Evolutionary conservation across 2,888 invertebrate genomes (phyloP).

Genomic region (Baronia brevicornis): DNA sequence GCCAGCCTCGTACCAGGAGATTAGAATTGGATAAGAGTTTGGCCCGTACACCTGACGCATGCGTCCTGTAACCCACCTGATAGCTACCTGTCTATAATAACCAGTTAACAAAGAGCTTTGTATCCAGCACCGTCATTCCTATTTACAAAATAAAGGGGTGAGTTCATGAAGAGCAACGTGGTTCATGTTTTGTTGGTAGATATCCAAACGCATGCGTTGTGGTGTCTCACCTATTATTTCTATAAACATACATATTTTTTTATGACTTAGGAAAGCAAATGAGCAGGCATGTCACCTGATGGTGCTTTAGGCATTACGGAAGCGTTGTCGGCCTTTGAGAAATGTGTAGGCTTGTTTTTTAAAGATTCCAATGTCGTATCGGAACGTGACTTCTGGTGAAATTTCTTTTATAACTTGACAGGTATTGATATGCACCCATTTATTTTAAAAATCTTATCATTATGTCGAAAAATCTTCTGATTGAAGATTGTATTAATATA

Average conservation of each 20-base stretch:
- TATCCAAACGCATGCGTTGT: slow-evolving; percentile 25
- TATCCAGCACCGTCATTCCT: slow-evolving; percentile 21
- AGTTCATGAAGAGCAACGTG: slow-evolving; percentile 18
- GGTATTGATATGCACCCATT: too few species aligned
- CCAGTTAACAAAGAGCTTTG: slow-evolving; percentile 35
- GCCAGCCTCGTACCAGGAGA: slow-evolving; percentile 71
- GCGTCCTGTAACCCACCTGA: slow-evolving; percentile 53
- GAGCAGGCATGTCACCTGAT: too few species aligned
- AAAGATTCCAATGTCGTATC: too few species aligned
- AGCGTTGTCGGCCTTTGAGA: too few species aligned
- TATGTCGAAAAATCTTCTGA: too few species aligned
- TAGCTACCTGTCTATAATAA: slow-evolving; percentile 42
- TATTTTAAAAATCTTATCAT: too few species aligned
- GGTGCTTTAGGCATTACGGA: too few species aligned
- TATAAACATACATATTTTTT: neutral
- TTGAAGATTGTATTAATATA: too few species aligned
- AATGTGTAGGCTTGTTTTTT: too few species aligned
- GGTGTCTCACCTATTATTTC: slow-evolving; percentile 14
- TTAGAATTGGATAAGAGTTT: slow-evolving; percentile 38
- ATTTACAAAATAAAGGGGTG: slow-evolving; percentile 17
- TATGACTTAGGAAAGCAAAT: slow-evolving; percentile 18
- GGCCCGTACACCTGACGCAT: slow-evolving; percentile 58
- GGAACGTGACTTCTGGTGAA: too few species aligned
- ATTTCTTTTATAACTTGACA: too few species aligned
- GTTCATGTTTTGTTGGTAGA: slow-evolving; percentile 31